phyloP scores from a whole-genome alignment of 2,113 vertebrate species.

The Zosterops japonicus region DNA sequence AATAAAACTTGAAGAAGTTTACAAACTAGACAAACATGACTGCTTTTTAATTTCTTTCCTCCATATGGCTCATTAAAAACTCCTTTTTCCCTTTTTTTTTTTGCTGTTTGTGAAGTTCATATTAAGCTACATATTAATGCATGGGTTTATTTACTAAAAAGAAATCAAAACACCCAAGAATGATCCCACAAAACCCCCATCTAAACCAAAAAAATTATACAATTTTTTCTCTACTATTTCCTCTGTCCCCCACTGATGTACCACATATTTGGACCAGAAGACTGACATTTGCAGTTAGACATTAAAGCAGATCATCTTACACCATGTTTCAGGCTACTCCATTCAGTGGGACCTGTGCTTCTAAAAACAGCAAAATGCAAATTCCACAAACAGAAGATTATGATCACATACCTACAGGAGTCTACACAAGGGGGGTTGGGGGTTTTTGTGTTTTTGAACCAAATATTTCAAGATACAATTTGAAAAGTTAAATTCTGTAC shows the following conservation, averaged over 20 bases:
- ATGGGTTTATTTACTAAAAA: background rate
- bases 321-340: background rate
- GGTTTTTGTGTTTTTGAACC: background rate
- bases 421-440: background rate
- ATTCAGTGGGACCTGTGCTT: background rate
- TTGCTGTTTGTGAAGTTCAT: background rate
- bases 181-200: accelerated
- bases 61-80: background rate
- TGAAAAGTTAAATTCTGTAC: background rate
- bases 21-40: background rate
- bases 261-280: background rate
- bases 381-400: background rate
- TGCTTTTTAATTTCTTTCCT: background rate
- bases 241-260: background rate
- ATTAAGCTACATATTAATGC: background rate
- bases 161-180: background rate
- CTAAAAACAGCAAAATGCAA: background rate
- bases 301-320: background rate
- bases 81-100: background rate
- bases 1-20: background rate
- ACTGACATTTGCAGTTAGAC: background rate
- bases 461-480: background rate
- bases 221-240: background rate
- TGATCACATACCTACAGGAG: background rate
- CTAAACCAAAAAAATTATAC: background rate